These are phyloP conservation scores for Bhutanitis thaidina DNA, from an alignment of 2,888 invertebrate genomes.

Conservation along the genomic window DNA sequence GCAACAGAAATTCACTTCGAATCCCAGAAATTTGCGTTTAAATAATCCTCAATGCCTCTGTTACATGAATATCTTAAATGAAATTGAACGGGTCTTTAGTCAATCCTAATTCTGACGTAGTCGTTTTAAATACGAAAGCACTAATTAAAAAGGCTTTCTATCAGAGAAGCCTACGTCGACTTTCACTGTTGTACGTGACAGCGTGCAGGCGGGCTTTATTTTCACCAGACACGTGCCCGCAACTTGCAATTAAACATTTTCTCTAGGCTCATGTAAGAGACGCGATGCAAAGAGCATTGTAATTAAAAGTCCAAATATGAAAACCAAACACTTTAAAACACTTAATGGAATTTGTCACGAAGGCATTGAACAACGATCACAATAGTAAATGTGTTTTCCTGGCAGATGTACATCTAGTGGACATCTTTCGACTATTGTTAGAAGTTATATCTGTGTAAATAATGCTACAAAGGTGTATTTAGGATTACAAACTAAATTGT, in stretches of 20 bases:
- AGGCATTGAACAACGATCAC: no score
- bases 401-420: no score
- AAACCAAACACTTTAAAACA: neutral
- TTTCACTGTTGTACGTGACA: neutral
- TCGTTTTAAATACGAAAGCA: neutral
- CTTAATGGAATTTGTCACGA: neutral
- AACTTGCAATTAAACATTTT: slow-evolving; percentile 10
- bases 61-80: no score
- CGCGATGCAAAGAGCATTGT: neutral
- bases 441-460: no score
- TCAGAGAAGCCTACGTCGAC: slow-evolving; percentile 1
- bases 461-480: no score
- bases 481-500: no score
- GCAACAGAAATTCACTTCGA: no score
- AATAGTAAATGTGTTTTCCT: no score
- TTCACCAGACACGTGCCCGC: slow-evolving; percentile 12
- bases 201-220: slow-evolving; percentile 5
- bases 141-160: slow-evolving; percentile 12
- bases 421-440: no score
- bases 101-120: neutral
- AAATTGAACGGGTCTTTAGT: no score
- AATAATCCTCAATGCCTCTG: no score
- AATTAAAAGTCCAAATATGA: slow-evolving; percentile 9
- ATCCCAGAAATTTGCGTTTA: no score
- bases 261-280: slow-evolving; percentile 3